Base-by-base conservation (phyloP, 2,888 invertebrate genomes). In the Elmis aenea region DNA sequence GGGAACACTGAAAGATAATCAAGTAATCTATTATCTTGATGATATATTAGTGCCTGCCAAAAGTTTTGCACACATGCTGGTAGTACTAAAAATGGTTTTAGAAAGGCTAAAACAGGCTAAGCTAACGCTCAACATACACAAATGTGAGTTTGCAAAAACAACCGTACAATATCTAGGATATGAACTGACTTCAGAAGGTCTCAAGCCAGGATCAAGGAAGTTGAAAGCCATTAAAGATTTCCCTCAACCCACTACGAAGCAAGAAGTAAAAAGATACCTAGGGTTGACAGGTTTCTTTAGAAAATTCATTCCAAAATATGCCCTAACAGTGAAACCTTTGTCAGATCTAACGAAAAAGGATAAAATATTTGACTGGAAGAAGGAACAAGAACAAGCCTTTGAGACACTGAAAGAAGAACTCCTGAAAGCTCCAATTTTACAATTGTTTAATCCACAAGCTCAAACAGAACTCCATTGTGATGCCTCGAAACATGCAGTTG, bases 121-220 rank as follows among this genome's bases (percentile, higher is more conserved):
- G 0, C 31, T 60, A 8, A 61, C 55, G 0, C 26, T 64, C 2
- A 58, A 58, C 22, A 26, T 53, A 1, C 27, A 10, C 1, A 59
- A 62, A 37, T 57, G 57, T 27, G 26, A 40, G 5, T 57, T 61
- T 38, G 51, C 45, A 2, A 26, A 38, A 8, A 22, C 22, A 3
- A 27, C 35, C 13, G 42, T 63, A 0, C 39, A 54, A 3, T 59
- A 54, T 29, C 34, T 62, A 8, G 61, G 64, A 1, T 55, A 57
- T 24, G 2, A 9, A n/a, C 10, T 41, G 1, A 18, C 33, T 8
- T 14, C 22, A n/a, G 34, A 27, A 4, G 32, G 34, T 20, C 5
- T 44, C 3, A 23, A 27, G 20, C 33, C 25, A 3, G 34, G 48
- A 32, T 31, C 3, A 35, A 39, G 1, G 47, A 56, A 50, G 33